Conservation (phyloP, 2,797 vertebrate genomes). For the Dendrocincla tyrannina region DNA sequence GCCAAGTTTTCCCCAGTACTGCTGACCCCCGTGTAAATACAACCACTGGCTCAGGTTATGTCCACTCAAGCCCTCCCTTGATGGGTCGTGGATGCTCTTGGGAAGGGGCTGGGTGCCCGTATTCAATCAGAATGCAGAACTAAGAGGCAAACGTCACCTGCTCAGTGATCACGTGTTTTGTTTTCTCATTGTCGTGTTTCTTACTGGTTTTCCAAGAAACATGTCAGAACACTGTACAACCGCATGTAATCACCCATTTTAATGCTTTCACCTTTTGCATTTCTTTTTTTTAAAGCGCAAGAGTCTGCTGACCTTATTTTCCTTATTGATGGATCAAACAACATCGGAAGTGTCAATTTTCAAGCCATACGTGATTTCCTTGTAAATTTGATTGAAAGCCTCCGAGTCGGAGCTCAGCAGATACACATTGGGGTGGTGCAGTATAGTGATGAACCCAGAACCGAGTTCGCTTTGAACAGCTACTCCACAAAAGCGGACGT, state of each 20-base stretch:
- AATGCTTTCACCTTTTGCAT: conserved; percentile 92
- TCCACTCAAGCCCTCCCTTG: not conserved
- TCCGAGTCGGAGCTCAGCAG: conserved; percentile 87
- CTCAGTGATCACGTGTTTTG: conserved; percentile 79
- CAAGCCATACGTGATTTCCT: conserved; percentile 88
- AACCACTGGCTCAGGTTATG: not conserved
- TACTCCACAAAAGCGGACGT: conserved; percentile 84
- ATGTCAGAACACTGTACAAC: conserved; percentile 76
- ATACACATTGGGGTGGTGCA: conserved; percentile 90
- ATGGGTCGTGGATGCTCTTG: not conserved
- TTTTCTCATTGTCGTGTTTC: conserved; percentile 81
- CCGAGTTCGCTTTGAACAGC: conserved; percentile 89
- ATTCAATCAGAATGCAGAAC: conserved; percentile 97
- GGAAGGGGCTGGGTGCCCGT: conserved; percentile 64
- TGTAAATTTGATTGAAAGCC: conserved; percentile 90
- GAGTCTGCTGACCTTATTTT: conserved; percentile 97
- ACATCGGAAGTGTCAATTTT: conserved; percentile 93
- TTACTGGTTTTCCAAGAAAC: conserved; percentile 85
- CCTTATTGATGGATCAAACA: conserved; percentile 99
- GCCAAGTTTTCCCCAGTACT: not conserved
- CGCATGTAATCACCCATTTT: conserved; percentile 85
- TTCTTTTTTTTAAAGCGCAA: conserved; percentile 86
- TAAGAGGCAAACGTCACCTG: conserved; percentile 70
- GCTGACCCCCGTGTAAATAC: not conserved
- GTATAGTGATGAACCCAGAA: conserved; percentile 85